Conservation (phyloP, 2,113 vertebrate genomes). For the Gymnogyps californianus region DNA sequence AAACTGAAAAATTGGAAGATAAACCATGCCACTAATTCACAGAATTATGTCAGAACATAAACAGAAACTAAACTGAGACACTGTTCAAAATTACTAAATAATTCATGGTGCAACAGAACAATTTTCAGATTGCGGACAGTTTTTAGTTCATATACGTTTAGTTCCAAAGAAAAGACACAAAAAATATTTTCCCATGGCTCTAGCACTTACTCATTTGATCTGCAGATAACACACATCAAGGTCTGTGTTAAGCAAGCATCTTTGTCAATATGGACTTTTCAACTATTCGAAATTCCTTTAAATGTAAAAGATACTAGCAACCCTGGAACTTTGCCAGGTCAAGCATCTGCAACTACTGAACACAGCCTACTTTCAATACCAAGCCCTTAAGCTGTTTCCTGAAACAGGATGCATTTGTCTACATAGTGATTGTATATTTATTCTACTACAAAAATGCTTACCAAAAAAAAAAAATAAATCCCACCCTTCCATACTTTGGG, state of each 20-base stretch:
- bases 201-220: background rate
- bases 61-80: background rate
- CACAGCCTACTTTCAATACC: background rate
- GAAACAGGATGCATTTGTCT: conserved; percentile 53
- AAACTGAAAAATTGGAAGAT: background rate
- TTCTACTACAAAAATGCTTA: background rate
- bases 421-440: background rate
- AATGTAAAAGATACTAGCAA: background rate
- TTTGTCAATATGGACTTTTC: background rate
- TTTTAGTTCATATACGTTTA: background rate
- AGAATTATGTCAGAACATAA: background rate
- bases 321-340: background rate
- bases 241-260: background rate
- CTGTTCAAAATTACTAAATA: background rate
- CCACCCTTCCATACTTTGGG: background rate
- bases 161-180: background rate
- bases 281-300: background rate
- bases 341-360: conserved; percentile 20
- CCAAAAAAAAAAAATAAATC: background rate
- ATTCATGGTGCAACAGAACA: background rate
- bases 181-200: background rate
- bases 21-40: background rate
- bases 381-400: conserved; percentile 25
- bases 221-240: background rate
- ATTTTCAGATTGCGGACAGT: background rate